Evolutionary conservation across 2,888 invertebrate species (phyloP).

Genomic region (Cephus spinipes): DNA sequence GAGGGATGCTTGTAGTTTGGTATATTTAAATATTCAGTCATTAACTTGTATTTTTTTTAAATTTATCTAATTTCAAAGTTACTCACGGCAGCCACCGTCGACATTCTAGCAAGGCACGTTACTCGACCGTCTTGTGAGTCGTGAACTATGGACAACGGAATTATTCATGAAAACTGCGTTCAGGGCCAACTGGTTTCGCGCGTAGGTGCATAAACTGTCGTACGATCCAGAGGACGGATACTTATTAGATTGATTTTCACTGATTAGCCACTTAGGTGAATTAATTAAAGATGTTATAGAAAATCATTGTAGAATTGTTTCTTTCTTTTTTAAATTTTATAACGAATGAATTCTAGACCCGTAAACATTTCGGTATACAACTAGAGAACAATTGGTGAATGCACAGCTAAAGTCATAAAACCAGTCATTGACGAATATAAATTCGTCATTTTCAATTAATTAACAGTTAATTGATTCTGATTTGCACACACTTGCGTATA

Average conservation of each 20-base stretch:
- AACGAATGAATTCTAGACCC: background rate
- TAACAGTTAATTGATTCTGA: too few relatives aligned
- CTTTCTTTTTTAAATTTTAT: background rate
- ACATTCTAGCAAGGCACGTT: background rate
- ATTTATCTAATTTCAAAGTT: background rate
- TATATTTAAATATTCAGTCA: background rate
- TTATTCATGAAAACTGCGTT: background rate
- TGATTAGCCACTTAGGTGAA: background rate
- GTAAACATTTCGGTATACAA: background rate
- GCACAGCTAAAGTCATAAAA: too few relatives aligned
- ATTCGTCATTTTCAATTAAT: too few relatives aligned
- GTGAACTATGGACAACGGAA: background rate
- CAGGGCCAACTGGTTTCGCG: constrained; percentile 24
- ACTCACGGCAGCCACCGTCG: background rate
- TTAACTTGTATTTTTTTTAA: background rate
- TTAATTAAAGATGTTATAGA: too few relatives aligned
- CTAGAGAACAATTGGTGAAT: background rate
- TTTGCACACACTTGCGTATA: too few relatives aligned
- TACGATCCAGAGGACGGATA: background rate
- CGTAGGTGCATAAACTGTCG: constrained; percentile 15
- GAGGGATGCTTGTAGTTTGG: background rate
- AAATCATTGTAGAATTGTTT: background rate
- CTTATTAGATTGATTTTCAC: background rate
- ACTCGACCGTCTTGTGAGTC: background rate
- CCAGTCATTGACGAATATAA: too few relatives aligned